A percentile compares a stretch with the other conserved stretches of the same genome.
phyloP scores from a whole-genome alignment of 1,140 invertebrate genomes.

The Dinothrombium tinctorium region DNA sequence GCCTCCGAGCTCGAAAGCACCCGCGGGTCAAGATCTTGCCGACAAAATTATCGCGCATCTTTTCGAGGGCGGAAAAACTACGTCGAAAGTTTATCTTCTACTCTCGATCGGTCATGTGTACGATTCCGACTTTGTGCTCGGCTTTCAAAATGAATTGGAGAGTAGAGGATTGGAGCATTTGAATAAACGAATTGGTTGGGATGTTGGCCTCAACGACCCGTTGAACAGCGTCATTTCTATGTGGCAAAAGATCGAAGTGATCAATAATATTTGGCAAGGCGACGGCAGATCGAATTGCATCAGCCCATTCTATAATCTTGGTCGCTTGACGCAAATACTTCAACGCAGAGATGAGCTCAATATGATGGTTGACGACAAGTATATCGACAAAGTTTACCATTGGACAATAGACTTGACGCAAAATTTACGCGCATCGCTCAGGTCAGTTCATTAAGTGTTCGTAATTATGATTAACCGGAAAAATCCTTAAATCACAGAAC shows the following conservation, averaged over 20 bases:
- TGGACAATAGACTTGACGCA: slow-evolving; percentile 16
- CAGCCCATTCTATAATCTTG: slow-evolving; percentile 11
- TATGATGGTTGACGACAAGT: not conserved
- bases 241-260: slow-evolving; percentile 9
- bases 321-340: slow-evolving; percentile 3
- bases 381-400: slow-evolving; percentile 15
- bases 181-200: slow-evolving; percentile 11
- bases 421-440: slow-evolving; percentile 11
- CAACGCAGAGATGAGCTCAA: slow-evolving; percentile 5
- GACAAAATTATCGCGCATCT: slow-evolving; percentile 11
- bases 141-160: slow-evolving; percentile 10
- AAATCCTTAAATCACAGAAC: not conserved
- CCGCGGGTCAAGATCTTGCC: slow-evolving; percentile 14
- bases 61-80: slow-evolving; percentile 7
- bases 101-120: slow-evolving; percentile 11
- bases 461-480: not conserved
- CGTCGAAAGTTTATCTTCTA: slow-evolving; percentile 1
- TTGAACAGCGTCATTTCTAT: slow-evolving; percentile 11
- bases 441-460: not conserved
- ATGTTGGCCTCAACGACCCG: slow-evolving; percentile 14
- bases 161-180: not conserved
- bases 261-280: slow-evolving; percentile 15
- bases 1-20: slow-evolving; percentile 6
- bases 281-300: slow-evolving; percentile 17
- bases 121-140: slow-evolving; percentile 12